phyloP scores from a whole-genome alignment of 2,888 invertebrate species.

The Apamea monoglypha region DNA sequence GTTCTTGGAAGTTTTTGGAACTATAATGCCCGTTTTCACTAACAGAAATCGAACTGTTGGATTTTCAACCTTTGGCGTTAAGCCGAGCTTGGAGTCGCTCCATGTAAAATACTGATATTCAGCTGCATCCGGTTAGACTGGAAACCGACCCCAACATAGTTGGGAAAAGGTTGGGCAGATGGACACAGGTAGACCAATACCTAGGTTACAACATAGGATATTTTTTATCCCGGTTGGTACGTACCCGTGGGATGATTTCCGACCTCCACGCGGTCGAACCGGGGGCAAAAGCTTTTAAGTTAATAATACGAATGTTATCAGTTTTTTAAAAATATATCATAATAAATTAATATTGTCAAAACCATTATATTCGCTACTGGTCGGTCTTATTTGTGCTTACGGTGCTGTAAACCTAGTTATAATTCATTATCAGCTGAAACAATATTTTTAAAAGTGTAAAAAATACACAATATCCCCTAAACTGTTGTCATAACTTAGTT shows the following conservation, averaged over 20 bases:
- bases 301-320: not conserved
- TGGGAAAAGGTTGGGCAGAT: no score
- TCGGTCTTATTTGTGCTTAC: not conserved
- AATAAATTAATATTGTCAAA: not conserved
- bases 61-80: not conserved
- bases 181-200: no score
- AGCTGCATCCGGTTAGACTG: no score
- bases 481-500: slow-evolving; percentile 10
- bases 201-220: not conserved
- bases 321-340: not conserved
- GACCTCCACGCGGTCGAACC: not conserved
- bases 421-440: not conserved
- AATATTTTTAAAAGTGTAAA: slow-evolving; percentile 24
- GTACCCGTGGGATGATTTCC: not conserved
- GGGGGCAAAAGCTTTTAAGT: not conserved
- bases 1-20: not conserved
- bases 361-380: not conserved
- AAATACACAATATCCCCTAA: not conserved
- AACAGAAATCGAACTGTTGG: not conserved
- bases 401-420: not conserved
- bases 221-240: not conserved
- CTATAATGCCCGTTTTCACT: no score
- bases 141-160: no score
- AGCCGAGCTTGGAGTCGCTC: not conserved
- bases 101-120: no score